A percentile compares a stretch with the other conserved stretches of the same genome.
Evolutionary conservation across 2,797 vertebrate species (phyloP).

Genomic region (Girardinus metallicus): DNA sequence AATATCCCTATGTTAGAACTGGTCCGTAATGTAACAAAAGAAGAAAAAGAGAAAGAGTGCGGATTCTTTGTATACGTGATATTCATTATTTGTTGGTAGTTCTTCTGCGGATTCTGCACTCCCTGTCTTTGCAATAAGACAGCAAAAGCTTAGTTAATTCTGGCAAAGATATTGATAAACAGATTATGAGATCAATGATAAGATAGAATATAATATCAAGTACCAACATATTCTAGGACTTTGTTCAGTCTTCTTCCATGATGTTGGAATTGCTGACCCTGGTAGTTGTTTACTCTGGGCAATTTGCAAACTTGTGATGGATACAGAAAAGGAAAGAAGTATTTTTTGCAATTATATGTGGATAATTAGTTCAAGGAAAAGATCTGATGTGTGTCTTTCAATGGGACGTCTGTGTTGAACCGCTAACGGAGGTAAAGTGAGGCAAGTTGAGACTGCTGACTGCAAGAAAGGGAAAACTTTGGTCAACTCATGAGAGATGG

Average conservation of each 20-base stretch:
- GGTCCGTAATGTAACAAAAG: neutral
- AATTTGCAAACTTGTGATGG: neutral
- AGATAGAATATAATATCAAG: no score
- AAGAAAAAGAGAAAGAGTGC: neutral
- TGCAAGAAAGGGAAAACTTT: constrained; percentile 24
- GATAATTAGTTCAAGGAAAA: constrained; percentile 30
- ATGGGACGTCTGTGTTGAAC: neutral
- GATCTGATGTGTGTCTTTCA: neutral
- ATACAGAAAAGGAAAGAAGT: constrained; percentile 22
- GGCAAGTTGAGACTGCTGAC: constrained; percentile 59
- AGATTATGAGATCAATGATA: neutral
- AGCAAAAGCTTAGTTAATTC: neutral
- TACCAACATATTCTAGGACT: neutral
- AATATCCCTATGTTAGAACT: neutral
- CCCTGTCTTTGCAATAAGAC: neutral
- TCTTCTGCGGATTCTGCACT: no score
- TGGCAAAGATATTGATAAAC: neutral
- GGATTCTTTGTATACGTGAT: no score
- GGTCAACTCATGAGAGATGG: constrained; percentile 63
- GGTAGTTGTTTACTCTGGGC: neutral
- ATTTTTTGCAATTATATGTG: neutral
- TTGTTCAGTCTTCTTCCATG: neutral
- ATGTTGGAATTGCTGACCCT: neutral
- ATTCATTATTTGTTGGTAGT: no score
- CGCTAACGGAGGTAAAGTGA: constrained; percentile 31